phyloP scores from a whole-genome alignment of 2,888 invertebrate genomes.

The Crematogaster levior region DNA sequence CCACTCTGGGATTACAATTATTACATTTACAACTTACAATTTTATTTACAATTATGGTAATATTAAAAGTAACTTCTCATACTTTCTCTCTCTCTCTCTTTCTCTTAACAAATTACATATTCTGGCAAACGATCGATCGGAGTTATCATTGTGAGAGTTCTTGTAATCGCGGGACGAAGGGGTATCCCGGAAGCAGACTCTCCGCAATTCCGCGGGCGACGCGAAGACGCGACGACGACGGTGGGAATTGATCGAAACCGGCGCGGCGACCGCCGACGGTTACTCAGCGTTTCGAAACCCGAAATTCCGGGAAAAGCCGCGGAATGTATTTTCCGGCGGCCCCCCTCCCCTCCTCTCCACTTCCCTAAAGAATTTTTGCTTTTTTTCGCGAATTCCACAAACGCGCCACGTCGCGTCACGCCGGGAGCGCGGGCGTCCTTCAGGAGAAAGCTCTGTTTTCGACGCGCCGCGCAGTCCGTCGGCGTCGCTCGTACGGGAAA shows the following conservation, averaged over 20 bases:
- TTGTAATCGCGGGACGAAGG: background rate
- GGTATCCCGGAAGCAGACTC: no score
- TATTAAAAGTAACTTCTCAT: background rate
- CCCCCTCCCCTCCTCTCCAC: background rate
- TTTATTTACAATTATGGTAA: no score
- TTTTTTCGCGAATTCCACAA: conserved; percentile 74
- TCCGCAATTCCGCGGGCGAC: no score
- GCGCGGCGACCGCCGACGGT: background rate
- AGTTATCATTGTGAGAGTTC: no score
- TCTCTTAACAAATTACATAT: background rate
- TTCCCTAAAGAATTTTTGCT: conserved; percentile 55
- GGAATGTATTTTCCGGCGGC: conserved; percentile 57
- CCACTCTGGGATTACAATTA: background rate
- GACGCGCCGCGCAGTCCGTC: conserved; percentile 63
- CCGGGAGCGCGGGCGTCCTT: conserved; percentile 67
- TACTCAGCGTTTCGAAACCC: background rate
- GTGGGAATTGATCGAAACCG: background rate
- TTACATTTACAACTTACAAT: no score
- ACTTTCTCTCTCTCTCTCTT: background rate
- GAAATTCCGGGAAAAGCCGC: conserved; percentile 54
- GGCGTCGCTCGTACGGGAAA: conserved; percentile 52
- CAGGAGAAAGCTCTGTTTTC: conserved; percentile 67
- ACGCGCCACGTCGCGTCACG: conserved; percentile 58
- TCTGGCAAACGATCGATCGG: no score
- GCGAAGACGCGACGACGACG: background rate